Base-by-base conservation (phyloP, 2,888 invertebrate species). In the Amiota mariae region DNA sequence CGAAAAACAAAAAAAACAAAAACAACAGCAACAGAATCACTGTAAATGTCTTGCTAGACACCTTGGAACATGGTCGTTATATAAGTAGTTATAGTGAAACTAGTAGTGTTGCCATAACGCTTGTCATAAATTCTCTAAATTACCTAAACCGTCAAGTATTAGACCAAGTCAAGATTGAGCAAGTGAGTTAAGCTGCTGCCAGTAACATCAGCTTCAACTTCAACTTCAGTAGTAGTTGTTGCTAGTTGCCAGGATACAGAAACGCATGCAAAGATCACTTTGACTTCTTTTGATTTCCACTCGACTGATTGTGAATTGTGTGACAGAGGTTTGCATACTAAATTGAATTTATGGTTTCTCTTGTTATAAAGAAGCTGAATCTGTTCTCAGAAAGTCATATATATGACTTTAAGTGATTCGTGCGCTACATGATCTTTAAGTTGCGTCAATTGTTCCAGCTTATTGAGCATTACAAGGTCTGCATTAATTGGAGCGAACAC, bases 101-200 rank as follows among this genome's bases (percentile, higher is more conserved):
- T 81, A 80, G 36, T 36, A 36, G 85, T 84, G 83, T 83, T 82
- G 82, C 84, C 83, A 85, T 81, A 85, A 84, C 82, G 83, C 84
- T 77, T 78, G 85, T 85, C 83, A 84, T 85, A 87, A 87, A 86
- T 87, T 87, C 82, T 81, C 80, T 81, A 87, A 86, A 87, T 87
- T 87, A 86, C 83, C 85, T 80, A 82, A 84, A 82, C 82, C 79
- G 81, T 81, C 81, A 75, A 6, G 36, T 6, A 36, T 36, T 36
- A 36, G 36, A 36, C 36, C 36, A 36, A 36, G 36, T 36, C 36
- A 36, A 36, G 36, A 36, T 36, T 36, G 36, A 76, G 72, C 76
- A 75, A 75, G 72, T 9, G 49, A n/a, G 20, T n/a, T 46, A 8
- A 46, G 64, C 64, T 46, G 64, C 64, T 46, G n/a, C 15, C 59